Percentiles rank a stretch among this genome's conserved stretches.
Conservation (phyloP, 2,797 vertebrate species). For the Synanceia verrucosa region DNA sequence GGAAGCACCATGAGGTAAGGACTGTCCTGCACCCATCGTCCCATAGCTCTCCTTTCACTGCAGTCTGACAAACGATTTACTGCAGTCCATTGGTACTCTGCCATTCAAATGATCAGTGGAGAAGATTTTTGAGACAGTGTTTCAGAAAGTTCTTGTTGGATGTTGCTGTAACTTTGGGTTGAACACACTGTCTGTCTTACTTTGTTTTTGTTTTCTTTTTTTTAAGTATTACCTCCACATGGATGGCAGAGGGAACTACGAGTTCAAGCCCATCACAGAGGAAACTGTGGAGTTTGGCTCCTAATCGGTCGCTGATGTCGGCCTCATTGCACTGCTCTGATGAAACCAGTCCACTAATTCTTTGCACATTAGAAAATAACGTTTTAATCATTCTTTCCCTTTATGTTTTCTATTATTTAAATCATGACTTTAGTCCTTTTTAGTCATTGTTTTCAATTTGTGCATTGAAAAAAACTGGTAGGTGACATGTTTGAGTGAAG, state of each 20-base stretch:
- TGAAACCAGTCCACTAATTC: slow-evolving; percentile 45
- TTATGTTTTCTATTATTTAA: slow-evolving; percentile 54
- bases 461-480: slow-evolving; percentile 62
- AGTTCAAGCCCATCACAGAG: slow-evolving; percentile 96
- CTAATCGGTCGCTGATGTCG: slow-evolving; percentile 62
- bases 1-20: slow-evolving; percentile 96
- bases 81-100: too few species aligned
- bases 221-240: slow-evolving; percentile 94
- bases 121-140: too few species aligned
- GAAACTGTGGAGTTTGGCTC: slow-evolving; percentile 98
- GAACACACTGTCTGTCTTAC: not conserved
- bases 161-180: too few species aligned
- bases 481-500: not conserved
- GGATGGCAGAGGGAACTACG: slow-evolving; percentile 97
- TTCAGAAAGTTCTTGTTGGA: too few species aligned
- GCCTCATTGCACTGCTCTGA: slow-evolving; percentile 9
- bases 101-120: too few species aligned
- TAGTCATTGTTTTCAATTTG: slow-evolving; percentile 76
- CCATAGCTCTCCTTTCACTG: not conserved
- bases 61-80: not conserved
- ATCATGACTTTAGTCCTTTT: slow-evolving; percentile 51
- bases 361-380: slow-evolving; percentile 67
- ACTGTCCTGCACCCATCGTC: not conserved
- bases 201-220: not conserved
- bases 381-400: slow-evolving; percentile 76